Conservation (phyloP, 2,797 vertebrate species). For the Anabas testudineus region DNA sequence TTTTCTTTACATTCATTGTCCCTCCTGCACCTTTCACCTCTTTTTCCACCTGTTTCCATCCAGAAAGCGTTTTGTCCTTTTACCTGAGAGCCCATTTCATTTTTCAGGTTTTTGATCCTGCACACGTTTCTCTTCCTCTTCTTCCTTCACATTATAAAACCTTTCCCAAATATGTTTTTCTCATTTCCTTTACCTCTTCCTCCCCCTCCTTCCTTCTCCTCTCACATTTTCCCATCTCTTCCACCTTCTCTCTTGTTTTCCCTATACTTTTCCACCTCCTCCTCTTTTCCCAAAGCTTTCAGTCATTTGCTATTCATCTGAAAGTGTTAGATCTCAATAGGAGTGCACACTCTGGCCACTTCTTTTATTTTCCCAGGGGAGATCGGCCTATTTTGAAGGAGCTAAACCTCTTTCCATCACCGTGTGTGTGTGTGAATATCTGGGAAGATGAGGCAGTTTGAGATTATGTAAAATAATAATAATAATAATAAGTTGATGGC, state of each 20-base stretch:
- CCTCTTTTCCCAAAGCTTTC: conserved; percentile 58
- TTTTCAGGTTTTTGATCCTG: no score
- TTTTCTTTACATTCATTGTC: no score
- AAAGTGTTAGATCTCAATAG: conserved; percentile 59
- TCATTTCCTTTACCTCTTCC: no score
- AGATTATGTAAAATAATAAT: conserved; percentile 35
- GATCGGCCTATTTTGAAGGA: conserved; percentile 22
- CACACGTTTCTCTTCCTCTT: no score
- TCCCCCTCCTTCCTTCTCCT: not conserved
- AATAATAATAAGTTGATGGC: conserved; percentile 17
- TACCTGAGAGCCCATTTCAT: no score
- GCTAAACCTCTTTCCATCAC: conserved; percentile 26
- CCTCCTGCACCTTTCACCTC: no score
- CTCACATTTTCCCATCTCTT: not conserved
- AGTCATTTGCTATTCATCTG: conserved; percentile 69
- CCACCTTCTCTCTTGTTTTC: conserved; percentile 1
- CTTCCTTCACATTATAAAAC: no score
- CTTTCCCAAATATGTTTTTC: no score
- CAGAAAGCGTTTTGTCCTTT: no score
- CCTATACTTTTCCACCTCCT: conserved; percentile 11
- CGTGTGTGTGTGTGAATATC: not conserved
- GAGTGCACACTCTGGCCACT: conserved; percentile 35
- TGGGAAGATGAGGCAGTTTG: conserved; percentile 8
- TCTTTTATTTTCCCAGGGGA: conserved; percentile 6
- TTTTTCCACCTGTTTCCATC: no score